A percentile compares a stretch with the other conserved stretches of the same genome.
Conservation (phyloP, 2,113 vertebrate genomes). For the Procavia capensis region DNA sequence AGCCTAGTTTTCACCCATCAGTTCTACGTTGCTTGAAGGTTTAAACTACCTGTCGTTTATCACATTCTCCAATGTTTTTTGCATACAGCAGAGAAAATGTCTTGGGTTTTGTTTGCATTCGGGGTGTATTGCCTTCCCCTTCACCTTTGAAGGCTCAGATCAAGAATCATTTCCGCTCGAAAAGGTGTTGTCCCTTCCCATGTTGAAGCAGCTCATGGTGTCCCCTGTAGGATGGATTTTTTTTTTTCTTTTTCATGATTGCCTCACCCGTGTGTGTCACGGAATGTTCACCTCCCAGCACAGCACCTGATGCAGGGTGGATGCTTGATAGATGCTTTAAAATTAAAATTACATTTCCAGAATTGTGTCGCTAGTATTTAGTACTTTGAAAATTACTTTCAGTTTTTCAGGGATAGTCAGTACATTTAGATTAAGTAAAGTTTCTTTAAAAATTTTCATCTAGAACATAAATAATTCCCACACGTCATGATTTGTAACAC, state of each 20-base stretch:
- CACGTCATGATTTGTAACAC: conserved; percentile 34
- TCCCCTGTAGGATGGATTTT: not conserved
- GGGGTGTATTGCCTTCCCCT: not conserved
- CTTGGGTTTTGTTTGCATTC: not conserved
- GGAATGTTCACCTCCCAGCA: not conserved
- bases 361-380: not conserved
- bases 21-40: not conserved
- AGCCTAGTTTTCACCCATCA: not conserved
- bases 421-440: not conserved
- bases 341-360: not conserved
- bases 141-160: not conserved
- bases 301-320: not conserved
- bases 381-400: not conserved
- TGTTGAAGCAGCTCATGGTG: not conserved
- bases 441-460: not conserved
- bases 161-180: not conserved
- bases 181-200: not conserved
- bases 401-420: not conserved
- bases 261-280: not conserved
- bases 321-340: not conserved
- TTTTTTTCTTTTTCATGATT: not conserved
- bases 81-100: not conserved
- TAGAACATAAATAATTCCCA: conserved; percentile 23
- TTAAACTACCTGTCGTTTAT: not conserved
- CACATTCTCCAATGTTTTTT: not conserved